Conservation (phyloP, 2,113 vertebrate genomes). For the Dromiciops gliroides region DNA sequence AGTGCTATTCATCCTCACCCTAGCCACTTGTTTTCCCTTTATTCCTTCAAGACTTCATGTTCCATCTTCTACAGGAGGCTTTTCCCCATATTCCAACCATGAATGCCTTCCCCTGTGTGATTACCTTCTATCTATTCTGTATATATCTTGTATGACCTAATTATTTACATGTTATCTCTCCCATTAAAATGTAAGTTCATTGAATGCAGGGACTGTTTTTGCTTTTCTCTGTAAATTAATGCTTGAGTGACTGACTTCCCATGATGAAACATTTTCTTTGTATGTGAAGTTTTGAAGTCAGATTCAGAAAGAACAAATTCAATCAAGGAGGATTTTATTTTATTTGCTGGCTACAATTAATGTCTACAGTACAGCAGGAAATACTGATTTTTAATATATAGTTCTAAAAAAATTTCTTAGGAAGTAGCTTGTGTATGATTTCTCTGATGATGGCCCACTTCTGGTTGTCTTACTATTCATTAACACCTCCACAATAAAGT, state of each 20-base stretch:
- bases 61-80: not conserved
- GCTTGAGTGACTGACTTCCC: constrained; percentile 66
- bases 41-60: not conserved
- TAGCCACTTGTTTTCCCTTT: not conserved
- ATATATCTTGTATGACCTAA: not conserved
- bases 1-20: not conserved
- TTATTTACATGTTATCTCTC: not conserved
- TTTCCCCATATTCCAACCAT: not conserved
- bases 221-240: constrained; percentile 31
- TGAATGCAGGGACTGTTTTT: not conserved
- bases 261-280: constrained; percentile 62
- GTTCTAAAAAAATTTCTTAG: constrained; percentile 40
- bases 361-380: not conserved
- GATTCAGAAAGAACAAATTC: constrained; percentile 50
- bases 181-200: not conserved
- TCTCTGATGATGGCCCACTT: constrained; percentile 19
- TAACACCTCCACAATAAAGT: not conserved
- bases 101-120: not conserved
- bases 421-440: not conserved
- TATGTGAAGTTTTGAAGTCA: constrained; percentile 58
- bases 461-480: constrained; percentile 12
- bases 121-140: not conserved
- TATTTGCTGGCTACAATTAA: constrained; percentile 41
- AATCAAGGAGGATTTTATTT: constrained; percentile 38
- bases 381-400: not conserved